Conservation (phyloP, 2,888 invertebrate genomes). For the Drosophila nr. medialis region DNA sequence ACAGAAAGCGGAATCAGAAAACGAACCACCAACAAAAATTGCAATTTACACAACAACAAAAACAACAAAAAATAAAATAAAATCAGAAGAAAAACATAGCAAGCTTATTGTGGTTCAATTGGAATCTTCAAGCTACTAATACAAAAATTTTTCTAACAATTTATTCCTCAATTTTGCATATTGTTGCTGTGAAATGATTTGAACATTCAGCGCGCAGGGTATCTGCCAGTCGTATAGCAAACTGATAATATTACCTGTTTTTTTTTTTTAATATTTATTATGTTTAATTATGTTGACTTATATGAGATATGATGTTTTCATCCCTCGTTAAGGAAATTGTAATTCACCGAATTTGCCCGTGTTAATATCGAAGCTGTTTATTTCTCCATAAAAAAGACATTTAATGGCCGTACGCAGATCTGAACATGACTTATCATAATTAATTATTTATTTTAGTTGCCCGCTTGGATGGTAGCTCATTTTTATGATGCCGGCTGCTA, state of each 20-base stretch:
- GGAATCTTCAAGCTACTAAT: not conserved
- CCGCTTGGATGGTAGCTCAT: constrained; percentile 36
- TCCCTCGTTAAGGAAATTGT: constrained; percentile 12
- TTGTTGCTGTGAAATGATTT: not conserved
- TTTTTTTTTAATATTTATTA: not conserved
- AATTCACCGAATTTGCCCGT: not conserved
- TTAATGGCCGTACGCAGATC: constrained; percentile 20
- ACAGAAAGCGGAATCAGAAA: constrained; percentile 11
- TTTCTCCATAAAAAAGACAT: constrained; percentile 8
- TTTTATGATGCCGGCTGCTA: constrained; percentile 53
- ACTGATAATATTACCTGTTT: not conserved
- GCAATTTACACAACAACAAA: not conserved
- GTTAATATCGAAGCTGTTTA: constrained; percentile 15
- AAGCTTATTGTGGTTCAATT: constrained; percentile 12
- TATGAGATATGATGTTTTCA: constrained; percentile 9
- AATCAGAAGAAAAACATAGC: not conserved
- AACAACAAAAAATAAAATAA: not conserved
- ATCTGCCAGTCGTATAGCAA: not conserved
- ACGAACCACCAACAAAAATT: not conserved
- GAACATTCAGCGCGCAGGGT: not conserved
- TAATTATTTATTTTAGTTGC: constrained; percentile 68
- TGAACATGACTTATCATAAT: constrained; percentile 66
- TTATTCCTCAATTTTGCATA: not conserved
- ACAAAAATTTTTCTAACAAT: not conserved
- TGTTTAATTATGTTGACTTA: constrained; percentile 7